Base-by-base conservation (phyloP, 1,140 invertebrate species). In the Cephus cinctus region DNA sequence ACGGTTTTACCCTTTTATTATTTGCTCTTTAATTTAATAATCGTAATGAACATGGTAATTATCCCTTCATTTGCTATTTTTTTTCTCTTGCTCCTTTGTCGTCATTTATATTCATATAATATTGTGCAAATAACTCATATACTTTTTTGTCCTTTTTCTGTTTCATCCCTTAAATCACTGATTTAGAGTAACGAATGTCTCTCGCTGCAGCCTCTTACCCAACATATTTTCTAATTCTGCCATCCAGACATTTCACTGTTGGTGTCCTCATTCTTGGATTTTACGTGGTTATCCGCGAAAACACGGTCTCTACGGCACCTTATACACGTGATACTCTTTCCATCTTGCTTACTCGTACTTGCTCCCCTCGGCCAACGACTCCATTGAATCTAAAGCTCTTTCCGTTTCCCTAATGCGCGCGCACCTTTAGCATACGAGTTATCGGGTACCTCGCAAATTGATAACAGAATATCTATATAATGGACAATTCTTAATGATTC, bases 71-170 rank as follows among this genome's bases (percentile, higher is more conserved):
- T n/a, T n/a, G n/a, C n/a, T n/a, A n/a, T n/a, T n/a, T n/a, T n/a
- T n/a, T n/a, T n/a, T n/a, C n/a, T n/a, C n/a, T n/a, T n/a, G n/a
- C n/a, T n/a, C n/a, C n/a, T n/a, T n/a, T n/a, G n/a, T n/a, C n/a
- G n/a, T n/a, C n/a, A n/a, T n/a, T n/a, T n/a, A 62, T 41, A 36
- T 69, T 66, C n/a, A n/a, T 64, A 65, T 67, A 71, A 69, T 72
- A 69, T 71, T 71, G 68, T 69, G 65, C 67, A 69, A 69, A 71
- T 71, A 68, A 70, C 63, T 59, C 60, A 65, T 71, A 31, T 18
- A 5, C 23, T 23, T 41, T 27, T 32, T 18, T 25, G 8, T 38
- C 19, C 5, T n/a, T 5, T 16, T 31, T 30, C 23, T 21, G n/a
- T n/a, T n/a, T n/a, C n/a, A n/a, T n/a, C n/a, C n/a, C n/a, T 36